Percentiles rank a stretch among this genome's conserved stretches.
phyloP scores from a whole-genome alignment of 2,888 invertebrate species.

The Ptilodon capucinus region DNA sequence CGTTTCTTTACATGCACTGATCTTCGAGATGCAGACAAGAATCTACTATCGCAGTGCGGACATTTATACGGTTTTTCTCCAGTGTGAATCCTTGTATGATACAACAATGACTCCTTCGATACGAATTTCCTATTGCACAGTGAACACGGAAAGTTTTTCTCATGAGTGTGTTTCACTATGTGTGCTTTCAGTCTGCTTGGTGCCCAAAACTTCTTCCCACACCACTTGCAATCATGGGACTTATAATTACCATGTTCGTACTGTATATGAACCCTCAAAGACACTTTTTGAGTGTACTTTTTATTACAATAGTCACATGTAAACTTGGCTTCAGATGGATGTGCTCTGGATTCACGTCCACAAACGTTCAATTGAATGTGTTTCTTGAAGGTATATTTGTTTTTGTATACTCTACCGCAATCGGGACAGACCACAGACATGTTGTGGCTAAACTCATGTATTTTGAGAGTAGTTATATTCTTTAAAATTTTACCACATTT shows the following conservation, averaged over 20 bases:
- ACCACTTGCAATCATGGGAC: slow-evolving; percentile 64
- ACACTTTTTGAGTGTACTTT: slow-evolving; percentile 66
- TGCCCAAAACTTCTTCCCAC: slow-evolving; percentile 68
- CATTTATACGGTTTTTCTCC: slow-evolving; percentile 69
- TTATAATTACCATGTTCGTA: slow-evolving; percentile 69
- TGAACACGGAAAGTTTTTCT: slow-evolving; percentile 59
- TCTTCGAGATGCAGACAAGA: slow-evolving; percentile 62
- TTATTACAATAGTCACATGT: slow-evolving; percentile 70
- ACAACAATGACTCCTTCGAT: slow-evolving; percentile 63
- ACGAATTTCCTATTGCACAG: slow-evolving; percentile 64
- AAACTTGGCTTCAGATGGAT: slow-evolving; percentile 54
- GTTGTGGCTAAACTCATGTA: slow-evolving; percentile 57
- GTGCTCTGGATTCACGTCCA: slow-evolving; percentile 48
- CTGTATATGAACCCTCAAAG: slow-evolving; percentile 67
- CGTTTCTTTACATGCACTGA: slow-evolving; percentile 58
- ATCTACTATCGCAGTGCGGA: slow-evolving; percentile 52
- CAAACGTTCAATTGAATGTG: slow-evolving; percentile 61
- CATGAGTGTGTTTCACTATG: slow-evolving; percentile 67
- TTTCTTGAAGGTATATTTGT: slow-evolving; percentile 54
- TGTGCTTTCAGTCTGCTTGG: slow-evolving; percentile 67
- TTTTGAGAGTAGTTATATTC: slow-evolving; percentile 51
- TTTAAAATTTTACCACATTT: slow-evolving; percentile 62
- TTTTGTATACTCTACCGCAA: slow-evolving; percentile 66
- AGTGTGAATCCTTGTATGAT: slow-evolving; percentile 69
- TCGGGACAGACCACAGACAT: slow-evolving; percentile 54